These are phyloP conservation scores for Coregonus suidteri DNA, from an alignment of 2,797 vertebrate genomes.

Conservation along the genomic window DNA sequence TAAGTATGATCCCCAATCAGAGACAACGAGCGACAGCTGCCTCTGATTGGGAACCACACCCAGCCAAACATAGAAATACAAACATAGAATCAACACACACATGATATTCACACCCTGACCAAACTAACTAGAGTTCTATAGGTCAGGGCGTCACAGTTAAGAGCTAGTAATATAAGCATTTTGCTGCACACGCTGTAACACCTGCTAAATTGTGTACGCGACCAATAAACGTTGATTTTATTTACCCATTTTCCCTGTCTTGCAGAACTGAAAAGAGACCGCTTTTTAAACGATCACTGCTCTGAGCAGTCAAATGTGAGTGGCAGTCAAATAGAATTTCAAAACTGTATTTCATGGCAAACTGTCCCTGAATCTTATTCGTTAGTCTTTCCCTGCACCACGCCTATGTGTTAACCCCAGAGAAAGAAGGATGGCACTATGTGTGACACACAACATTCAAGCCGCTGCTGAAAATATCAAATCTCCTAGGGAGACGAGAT, in stretches of 20 bases:
- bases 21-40: no score
- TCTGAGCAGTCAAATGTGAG: not conserved
- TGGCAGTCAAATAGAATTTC: conserved; percentile 2
- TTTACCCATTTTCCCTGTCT: not conserved
- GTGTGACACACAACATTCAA: not conserved
- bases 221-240: no score
- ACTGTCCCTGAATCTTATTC: conserved; percentile 7
- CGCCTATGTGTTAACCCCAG: not conserved
- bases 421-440: not conserved
- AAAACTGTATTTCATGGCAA: not conserved
- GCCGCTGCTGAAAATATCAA: conserved; percentile 13
- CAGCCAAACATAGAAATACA: no score
- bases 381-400: not conserved
- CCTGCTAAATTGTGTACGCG: no score
- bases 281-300: not conserved
- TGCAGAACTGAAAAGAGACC: not conserved
- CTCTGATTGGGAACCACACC: no score
- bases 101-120: no score
- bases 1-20: no score
- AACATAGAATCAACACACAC: no score
- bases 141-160: no score
- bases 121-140: no score
- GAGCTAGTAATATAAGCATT: no score
- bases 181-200: no score
- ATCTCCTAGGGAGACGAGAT: conserved; percentile 9